phyloP scores from a whole-genome alignment of 2,888 invertebrate genomes.

The Apamea sordens region DNA sequence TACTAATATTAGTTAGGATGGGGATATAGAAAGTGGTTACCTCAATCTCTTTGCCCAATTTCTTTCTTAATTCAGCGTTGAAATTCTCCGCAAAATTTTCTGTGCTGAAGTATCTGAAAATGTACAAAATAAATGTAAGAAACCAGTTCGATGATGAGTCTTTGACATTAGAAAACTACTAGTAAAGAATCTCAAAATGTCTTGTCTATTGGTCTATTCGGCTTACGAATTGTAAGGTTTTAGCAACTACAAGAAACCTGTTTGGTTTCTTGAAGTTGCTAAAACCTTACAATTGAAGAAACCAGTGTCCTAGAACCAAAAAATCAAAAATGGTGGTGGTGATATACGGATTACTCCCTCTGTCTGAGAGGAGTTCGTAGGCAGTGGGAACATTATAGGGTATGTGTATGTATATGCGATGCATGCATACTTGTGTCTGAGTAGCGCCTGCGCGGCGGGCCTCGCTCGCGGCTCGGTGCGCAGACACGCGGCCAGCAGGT shows the following conservation, averaged over 20 bases:
- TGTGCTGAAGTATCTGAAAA: conserved; percentile 90
- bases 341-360: not conserved
- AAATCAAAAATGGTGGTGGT: not conserved
- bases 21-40: conserved; percentile 64
- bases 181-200: no score
- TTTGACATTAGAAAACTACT: not conserved
- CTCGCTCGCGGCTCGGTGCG: conserved; percentile 92
- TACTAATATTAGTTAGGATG: no score
- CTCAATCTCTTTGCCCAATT: conserved; percentile 91
- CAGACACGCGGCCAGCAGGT: conserved; percentile 89
- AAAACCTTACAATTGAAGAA: not conserved
- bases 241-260: no score
- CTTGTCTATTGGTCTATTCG: not conserved
- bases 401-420: no score
- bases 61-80: conserved; percentile 91
- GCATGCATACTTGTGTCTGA: conserved; percentile 89
- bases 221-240: not conserved
- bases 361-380: not conserved
- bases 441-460: conserved; percentile 91
- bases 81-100: conserved; percentile 92
- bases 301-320: not conserved
- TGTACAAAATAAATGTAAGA: not conserved
- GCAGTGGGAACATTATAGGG: no score
- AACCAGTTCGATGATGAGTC: not conserved
- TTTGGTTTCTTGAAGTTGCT: no score